Evolutionary conservation across 2,888 invertebrate genomes (phyloP).

Genomic region (Caenorhabditis sulstoni): DNA sequence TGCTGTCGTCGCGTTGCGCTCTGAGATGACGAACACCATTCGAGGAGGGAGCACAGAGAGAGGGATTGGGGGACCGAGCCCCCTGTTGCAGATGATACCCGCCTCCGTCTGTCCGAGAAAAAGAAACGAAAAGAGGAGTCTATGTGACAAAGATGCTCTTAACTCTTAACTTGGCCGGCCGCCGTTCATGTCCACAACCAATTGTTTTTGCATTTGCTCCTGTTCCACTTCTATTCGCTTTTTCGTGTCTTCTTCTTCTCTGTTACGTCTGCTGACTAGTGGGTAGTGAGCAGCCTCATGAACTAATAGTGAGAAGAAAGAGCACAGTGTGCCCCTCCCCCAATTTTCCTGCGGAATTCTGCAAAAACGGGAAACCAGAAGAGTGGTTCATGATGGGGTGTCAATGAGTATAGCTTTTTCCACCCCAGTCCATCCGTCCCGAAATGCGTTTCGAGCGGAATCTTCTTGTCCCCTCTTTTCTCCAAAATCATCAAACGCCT

Average conservation of each 20-base stretch:
- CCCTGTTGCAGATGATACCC: slow-evolving; percentile 43
- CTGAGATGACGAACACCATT: slow-evolving; percentile 43
- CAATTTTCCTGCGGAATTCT: background rate
- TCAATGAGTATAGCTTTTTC: slow-evolving; percentile 32
- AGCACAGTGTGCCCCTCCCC: background rate
- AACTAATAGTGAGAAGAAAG: slow-evolving; percentile 27
- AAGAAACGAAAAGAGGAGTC: slow-evolving; percentile 13
- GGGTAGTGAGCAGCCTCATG: slow-evolving; percentile 10
- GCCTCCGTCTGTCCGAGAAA: background rate
- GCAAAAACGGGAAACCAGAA: slow-evolving; percentile 7
- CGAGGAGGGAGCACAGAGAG: slow-evolving; percentile 20
- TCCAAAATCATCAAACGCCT: slow-evolving; percentile 54
- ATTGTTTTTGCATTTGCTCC: slow-evolving; percentile 61
- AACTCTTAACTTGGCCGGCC: slow-evolving; percentile 55
- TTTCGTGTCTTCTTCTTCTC: slow-evolving; percentile 30
- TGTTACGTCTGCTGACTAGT: slow-evolving; percentile 32
- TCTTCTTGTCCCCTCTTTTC: background rate
- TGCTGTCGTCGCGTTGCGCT: slow-evolving; percentile 25
- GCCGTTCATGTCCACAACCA: slow-evolving; percentile 60
- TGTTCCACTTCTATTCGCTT: slow-evolving; percentile 49
- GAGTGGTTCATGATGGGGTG: slow-evolving; percentile 43
- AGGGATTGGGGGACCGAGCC: slow-evolving; percentile 18
- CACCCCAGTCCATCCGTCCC: slow-evolving; percentile 6
- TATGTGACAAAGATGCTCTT: slow-evolving; percentile 53
- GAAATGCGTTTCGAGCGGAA: slow-evolving; percentile 44